Evolutionary conservation across 2,797 vertebrate genomes (phyloP).

Genomic region (Megalops cyprinoides): DNA sequence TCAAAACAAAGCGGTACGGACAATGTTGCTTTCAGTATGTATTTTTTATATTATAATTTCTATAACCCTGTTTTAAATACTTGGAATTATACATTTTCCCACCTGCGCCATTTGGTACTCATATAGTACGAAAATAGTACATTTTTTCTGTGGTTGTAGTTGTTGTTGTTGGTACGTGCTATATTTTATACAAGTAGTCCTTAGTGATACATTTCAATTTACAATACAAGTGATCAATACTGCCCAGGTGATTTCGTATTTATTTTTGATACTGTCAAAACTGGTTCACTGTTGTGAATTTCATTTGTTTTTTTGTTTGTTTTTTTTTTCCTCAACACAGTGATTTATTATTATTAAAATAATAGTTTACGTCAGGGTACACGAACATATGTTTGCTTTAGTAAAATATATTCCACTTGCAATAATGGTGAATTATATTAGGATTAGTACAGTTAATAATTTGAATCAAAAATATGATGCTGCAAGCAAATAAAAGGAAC

Average conservation of each 20-base stretch:
- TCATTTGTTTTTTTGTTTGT: background rate
- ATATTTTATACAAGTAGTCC: background rate
- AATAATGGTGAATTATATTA: background rate
- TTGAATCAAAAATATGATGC: background rate
- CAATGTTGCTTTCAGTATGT: constrained; percentile 14
- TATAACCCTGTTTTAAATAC: background rate
- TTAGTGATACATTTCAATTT: background rate
- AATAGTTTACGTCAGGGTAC: too few relatives aligned
- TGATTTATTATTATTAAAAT: too few relatives aligned
- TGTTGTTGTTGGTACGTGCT: background rate
- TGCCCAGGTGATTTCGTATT: background rate
- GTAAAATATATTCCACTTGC: background rate
- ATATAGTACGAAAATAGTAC: too few relatives aligned
- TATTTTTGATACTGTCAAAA: background rate
- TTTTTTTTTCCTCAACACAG: constrained; percentile 3
- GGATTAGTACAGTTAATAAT: background rate
- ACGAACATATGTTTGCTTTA: background rate
- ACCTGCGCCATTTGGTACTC: too few relatives aligned
- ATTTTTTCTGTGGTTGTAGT: too few relatives aligned
- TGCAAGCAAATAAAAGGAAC: background rate
- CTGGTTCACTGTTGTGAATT: background rate
- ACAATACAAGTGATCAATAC: background rate
- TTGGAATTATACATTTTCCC: background rate
- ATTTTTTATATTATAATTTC: background rate
- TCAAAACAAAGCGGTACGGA: constrained; percentile 12